These are phyloP conservation scores for Chiroxiphia lanceolata DNA, from an alignment of 2,797 vertebrate genomes.

Conservation along the genomic window DNA sequence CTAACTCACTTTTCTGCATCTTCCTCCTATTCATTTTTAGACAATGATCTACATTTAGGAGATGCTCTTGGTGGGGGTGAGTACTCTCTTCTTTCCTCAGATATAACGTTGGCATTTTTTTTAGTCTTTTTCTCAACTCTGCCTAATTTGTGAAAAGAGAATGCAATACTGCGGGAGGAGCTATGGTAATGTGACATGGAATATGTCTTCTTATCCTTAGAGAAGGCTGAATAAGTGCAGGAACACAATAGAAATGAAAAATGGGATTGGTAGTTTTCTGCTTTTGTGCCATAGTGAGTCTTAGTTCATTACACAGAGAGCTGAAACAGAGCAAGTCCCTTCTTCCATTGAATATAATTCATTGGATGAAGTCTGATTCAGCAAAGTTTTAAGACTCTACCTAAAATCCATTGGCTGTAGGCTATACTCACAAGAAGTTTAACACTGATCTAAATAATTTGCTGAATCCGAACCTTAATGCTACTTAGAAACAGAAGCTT, in stretches of 20 bases:
- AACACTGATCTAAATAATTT: neutral
- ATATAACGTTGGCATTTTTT: neutral
- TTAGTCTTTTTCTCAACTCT: neutral
- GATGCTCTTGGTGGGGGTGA: constrained; percentile 52
- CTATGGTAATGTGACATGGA: neutral
- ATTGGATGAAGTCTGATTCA: neutral
- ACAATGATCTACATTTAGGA: constrained; percentile 58
- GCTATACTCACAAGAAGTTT: neutral
- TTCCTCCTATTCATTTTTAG: constrained; percentile 6
- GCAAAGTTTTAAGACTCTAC: neutral
- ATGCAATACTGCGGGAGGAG: neutral
- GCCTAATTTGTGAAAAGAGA: neutral
- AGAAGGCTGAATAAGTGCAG: neutral
- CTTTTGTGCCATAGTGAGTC: neutral
- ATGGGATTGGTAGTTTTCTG: neutral
- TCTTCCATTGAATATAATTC: neutral
- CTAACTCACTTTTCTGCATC: neutral
- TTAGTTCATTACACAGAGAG: neutral
- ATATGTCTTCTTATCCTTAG: neutral
- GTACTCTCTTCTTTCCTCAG: neutral
- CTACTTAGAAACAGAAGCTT: neutral
- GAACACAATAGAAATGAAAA: neutral
- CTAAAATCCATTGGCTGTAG: neutral
- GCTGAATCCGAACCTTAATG: neutral
- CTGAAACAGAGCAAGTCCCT: neutral